phyloP scores from a whole-genome alignment of 1,140 invertebrate species.

The Temnothorax nylanderi region DNA sequence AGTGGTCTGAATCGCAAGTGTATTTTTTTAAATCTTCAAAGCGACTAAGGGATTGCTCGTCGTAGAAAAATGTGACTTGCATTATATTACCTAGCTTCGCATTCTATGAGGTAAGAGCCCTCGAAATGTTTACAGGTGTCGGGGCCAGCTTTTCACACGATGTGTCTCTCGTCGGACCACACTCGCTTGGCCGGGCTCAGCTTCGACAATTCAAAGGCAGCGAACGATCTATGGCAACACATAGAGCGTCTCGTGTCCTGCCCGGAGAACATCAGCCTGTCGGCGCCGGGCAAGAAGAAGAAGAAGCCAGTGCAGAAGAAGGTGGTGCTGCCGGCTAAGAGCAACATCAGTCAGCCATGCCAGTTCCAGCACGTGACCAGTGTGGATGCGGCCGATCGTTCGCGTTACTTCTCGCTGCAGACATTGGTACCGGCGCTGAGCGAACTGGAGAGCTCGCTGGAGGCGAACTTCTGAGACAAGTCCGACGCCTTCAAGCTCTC shows the following conservation, averaged over 20 bases:
- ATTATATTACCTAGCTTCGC: not conserved
- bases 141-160: conserved; percentile 92
- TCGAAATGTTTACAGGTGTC: conserved; percentile 83
- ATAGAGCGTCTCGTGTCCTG: conserved; percentile 91
- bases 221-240: conserved; percentile 89
- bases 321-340: conserved; percentile 90
- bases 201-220: conserved; percentile 92
- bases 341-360: conserved; percentile 94
- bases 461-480: conserved; percentile 75
- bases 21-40: not conserved
- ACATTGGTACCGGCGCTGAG: conserved; percentile 84
- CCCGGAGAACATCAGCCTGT: conserved; percentile 93
- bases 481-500: conserved; percentile 28
- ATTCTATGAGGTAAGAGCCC: not conserved
- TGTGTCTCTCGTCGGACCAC: conserved; percentile 92
- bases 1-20: not conserved
- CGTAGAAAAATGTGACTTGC: not conserved
- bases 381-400: conserved; percentile 90
- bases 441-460: conserved; percentile 76
- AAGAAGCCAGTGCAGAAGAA: conserved; percentile 86
- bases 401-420: conserved; percentile 90
- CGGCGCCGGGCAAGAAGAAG: conserved; percentile 89
- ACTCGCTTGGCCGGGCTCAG: conserved; percentile 85
- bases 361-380: conserved; percentile 95
- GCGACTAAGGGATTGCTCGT: not conserved